Conservation (phyloP, 2,888 invertebrate species). For the Aethes cnicana region DNA sequence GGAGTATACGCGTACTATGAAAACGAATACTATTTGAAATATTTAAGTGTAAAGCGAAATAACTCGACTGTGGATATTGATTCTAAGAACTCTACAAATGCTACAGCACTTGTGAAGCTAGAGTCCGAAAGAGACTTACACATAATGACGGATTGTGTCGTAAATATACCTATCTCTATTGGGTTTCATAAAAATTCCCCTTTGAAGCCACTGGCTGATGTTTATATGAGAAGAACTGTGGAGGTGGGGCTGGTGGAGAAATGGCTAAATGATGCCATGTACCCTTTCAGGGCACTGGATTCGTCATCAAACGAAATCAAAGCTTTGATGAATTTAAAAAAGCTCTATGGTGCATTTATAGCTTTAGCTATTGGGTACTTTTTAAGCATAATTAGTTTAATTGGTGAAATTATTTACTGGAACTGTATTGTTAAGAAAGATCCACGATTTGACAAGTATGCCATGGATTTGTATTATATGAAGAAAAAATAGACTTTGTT, state of each 20-base stretch:
- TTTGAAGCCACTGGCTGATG: conserved; percentile 86
- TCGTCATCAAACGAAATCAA: conserved; percentile 84
- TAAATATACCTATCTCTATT: conserved; percentile 90
- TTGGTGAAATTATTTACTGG: conserved; percentile 86
- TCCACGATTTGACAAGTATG: conserved; percentile 88
- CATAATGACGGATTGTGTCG: conserved; percentile 91
- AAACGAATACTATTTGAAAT: conserved; percentile 86
- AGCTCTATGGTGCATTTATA: conserved; percentile 89
- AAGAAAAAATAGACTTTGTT: conserved; percentile 63
- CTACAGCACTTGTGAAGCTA: conserved; percentile 33
- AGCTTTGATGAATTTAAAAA: conserved; percentile 89
- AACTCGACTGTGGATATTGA: conserved; percentile 48
- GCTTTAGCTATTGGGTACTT: conserved; percentile 87
- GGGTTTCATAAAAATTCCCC: conserved; percentile 92
- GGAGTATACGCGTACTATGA: conserved; percentile 91
- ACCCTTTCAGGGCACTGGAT: conserved; percentile 78
- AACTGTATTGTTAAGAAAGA: conserved; percentile 84
- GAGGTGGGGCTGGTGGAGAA: conserved; percentile 90
- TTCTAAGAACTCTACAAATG: conserved; percentile 46
- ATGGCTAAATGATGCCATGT: conserved; percentile 89
- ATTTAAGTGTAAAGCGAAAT: conserved; percentile 84
- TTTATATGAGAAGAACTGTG: conserved; percentile 84
- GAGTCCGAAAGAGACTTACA: conserved; percentile 83
- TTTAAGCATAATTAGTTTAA: conserved; percentile 79
- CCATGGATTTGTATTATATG: conserved; percentile 78